phyloP scores from a whole-genome alignment of 2,888 invertebrate genomes.

The Magallana nippona region DNA sequence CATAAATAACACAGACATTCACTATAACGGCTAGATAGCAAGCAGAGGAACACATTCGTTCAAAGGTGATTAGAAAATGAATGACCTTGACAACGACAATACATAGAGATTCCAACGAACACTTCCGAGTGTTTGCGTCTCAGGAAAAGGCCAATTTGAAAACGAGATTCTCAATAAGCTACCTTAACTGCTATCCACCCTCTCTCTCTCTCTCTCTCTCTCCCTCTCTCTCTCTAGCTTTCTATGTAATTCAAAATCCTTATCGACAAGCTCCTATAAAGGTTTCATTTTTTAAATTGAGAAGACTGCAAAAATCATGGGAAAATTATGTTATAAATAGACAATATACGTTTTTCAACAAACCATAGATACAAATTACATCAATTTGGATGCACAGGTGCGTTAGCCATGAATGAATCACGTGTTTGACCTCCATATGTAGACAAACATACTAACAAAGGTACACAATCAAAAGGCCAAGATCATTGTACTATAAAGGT shows the following conservation, averaged over 20 bases:
- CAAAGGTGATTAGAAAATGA: background rate
- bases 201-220: too few relatives aligned
- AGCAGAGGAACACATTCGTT: slow-evolving; percentile 38
- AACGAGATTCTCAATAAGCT: slow-evolving; percentile 12
- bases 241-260: background rate
- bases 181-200: too few relatives aligned
- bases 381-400: slow-evolving; percentile 22
- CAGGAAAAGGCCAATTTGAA: slow-evolving; percentile 21
- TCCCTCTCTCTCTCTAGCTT: background rate
- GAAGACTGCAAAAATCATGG: slow-evolving; percentile 6
- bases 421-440: slow-evolving; percentile 1
- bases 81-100: slow-evolving; percentile 19
- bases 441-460: slow-evolving; percentile 16
- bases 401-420: slow-evolving; percentile 27
- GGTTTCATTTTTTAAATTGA: background rate
- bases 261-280: background rate
- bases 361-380: slow-evolving; percentile 23
- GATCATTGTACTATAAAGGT: slow-evolving; percentile 12
- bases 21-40: slow-evolving; percentile 42
- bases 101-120: slow-evolving; percentile 5
- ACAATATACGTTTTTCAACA: slow-evolving; percentile 1
- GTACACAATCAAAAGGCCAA: slow-evolving; percentile 23
- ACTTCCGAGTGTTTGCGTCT: slow-evolving; percentile 6
- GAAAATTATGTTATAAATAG: slow-evolving; percentile 15
- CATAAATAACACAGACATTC: slow-evolving; percentile 48